phyloP scores from a whole-genome alignment of 92 coral and sea anemone genomes.

The Epizoanthus ramosus region DNA sequence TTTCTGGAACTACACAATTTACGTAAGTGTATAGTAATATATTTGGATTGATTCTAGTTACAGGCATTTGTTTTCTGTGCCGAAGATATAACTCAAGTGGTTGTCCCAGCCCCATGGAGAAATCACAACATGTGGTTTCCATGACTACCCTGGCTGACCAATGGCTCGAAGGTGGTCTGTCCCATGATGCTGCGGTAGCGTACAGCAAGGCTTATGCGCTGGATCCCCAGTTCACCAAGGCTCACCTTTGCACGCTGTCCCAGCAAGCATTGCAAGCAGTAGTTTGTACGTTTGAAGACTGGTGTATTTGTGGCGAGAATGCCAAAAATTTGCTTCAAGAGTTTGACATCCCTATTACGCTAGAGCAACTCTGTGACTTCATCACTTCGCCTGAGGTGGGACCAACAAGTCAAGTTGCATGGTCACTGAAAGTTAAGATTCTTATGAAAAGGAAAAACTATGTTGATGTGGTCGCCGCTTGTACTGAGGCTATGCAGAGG shows the following conservation, averaged over 20 bases:
- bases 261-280: constrained; percentile 54
- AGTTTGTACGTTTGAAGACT: constrained; percentile 74
- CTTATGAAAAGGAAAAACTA: constrained; percentile 60
- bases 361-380: constrained; percentile 79
- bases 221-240: constrained; percentile 74
- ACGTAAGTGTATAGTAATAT: too few species aligned
- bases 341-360: constrained; percentile 55
- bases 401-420: constrained; percentile 78
- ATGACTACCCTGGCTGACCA: constrained; percentile 58
- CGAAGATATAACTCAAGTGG: constrained; percentile 9
- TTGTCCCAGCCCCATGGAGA: background rate
- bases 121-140: constrained; percentile 26
- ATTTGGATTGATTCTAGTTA: too few species aligned
- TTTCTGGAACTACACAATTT: too few species aligned
- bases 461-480: constrained; percentile 54
- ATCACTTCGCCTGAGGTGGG: constrained; percentile 64
- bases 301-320: constrained; percentile 77
- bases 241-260: constrained; percentile 64
- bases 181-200: constrained; percentile 76
- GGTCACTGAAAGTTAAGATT: constrained; percentile 66
- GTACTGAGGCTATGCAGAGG: constrained; percentile 60
- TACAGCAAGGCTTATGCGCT: constrained; percentile 81
- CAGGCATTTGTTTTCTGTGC: background rate
- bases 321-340: constrained; percentile 38
- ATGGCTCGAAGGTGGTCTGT: constrained; percentile 62